A percentile compares a stretch with the other conserved stretches of the same genome.
These are phyloP conservation scores for Calameuta pallipes DNA, from an alignment of 2,888 invertebrate genomes.

Conservation along the genomic window DNA sequence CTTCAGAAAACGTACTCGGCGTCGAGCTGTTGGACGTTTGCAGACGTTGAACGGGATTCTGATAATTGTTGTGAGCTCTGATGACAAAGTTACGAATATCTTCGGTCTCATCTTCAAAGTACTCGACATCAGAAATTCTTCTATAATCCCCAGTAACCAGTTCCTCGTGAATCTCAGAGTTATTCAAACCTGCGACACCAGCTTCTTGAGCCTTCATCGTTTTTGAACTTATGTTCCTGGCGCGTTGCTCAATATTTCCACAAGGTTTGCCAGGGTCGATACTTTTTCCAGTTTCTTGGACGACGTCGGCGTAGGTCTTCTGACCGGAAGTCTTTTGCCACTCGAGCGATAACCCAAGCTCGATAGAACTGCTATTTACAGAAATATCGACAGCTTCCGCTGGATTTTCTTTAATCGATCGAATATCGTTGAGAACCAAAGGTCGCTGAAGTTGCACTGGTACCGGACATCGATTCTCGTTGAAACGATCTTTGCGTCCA, in stretches of 20 bases:
- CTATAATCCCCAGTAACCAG: not conserved
- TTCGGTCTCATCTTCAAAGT: not conserved
- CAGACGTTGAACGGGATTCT: not conserved
- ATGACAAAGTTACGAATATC: not conserved
- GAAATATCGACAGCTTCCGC: not conserved
- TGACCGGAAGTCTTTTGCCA: not conserved
- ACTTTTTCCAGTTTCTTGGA: slow-evolving; percentile 16
- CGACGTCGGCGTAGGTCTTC: slow-evolving; percentile 25
- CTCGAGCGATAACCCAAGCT: not conserved
- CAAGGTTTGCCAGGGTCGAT: not conserved
- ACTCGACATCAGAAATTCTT: not conserved
- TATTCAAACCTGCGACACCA: not conserved
- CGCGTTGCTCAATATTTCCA: too few species aligned
- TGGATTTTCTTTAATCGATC: not conserved
- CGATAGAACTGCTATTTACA: not conserved
- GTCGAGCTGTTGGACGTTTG: not conserved
- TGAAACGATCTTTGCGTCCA: not conserved
- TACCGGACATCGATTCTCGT: not conserved
- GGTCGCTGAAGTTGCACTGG: not conserved
- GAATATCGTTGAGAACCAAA: not conserved
- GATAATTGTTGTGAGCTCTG: not conserved
- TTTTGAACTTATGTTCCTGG: not conserved
- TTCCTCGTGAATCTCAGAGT: not conserved
- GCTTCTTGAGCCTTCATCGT: slow-evolving; percentile 9
- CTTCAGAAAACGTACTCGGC: not conserved